Base-by-base conservation (phyloP, 2,797 vertebrate genomes). In the Enteromius unitaeniatus region DNA sequence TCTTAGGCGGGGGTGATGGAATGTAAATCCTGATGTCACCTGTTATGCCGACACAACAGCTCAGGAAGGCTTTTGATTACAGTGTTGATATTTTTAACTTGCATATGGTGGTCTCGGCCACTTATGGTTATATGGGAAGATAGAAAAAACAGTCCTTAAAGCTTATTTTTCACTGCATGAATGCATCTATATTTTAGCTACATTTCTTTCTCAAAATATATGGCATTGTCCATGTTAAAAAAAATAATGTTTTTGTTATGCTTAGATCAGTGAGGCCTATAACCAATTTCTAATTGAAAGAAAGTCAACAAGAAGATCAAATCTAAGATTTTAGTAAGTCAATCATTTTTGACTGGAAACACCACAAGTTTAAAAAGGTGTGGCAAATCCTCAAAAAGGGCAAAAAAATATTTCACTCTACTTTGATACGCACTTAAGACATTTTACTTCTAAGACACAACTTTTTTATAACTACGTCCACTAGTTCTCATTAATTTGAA, bases 21-120 rank as follows among this genome's bases (percentile, higher is more conserved):
- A 28, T 15, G 21, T 19, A 40, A 13, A 34, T 3, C 1, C 26
- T 6, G 19, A 34, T 58, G 23, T 11, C 64, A 81, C 64, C 28
- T 64, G 75, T 72, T 72, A 51, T 62, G 74, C 40, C 42, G 14
- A 45, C 60, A 42, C 74, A 51, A 31, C 55, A 2, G 23, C 31
- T 69, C 62, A 6, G 58, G 58, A 55, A 69, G 91, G 74, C 90
- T 83, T 62, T 82, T 85, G n/a, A 88, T 92, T 89, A 87, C 87
- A 70, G 80, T 3, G 82, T 86, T 65, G 91, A 84, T 95, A 95
- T 95, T 95, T 95, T 93, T 95, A 94, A 94, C 90, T 89, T 3
- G 86, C 1, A 74, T 42, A 83, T 34, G 78, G 34, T 19, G 70
- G 2, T 47, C 88, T 93, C 88, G 82, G 92, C 93, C 93, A 91